Conservation (phyloP, 2,888 invertebrate genomes). For the Polyploca ridens region DNA sequence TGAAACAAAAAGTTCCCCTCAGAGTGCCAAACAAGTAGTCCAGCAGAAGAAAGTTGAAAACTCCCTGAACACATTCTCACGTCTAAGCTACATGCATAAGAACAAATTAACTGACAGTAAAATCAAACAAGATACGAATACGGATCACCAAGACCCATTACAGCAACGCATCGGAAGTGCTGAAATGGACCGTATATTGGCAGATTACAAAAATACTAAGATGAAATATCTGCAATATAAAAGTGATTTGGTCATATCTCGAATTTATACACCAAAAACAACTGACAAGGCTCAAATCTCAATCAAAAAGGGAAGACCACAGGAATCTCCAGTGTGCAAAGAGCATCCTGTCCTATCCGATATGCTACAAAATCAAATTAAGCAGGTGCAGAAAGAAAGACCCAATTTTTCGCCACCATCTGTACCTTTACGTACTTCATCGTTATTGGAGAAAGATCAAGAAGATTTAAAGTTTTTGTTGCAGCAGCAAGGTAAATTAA, state of each 20-base stretch:
- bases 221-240: constrained; percentile 21
- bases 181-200: constrained; percentile 26
- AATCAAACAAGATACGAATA: constrained; percentile 34
- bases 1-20: constrained; percentile 42
- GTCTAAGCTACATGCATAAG: constrained; percentile 74
- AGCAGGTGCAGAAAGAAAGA: background rate
- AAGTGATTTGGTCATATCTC: constrained; percentile 20
- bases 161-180: constrained; percentile 19
- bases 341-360: constrained; percentile 27
- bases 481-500: constrained; percentile 58
- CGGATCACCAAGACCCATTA: background rate
- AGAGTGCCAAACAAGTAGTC: constrained; percentile 58
- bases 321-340: constrained; percentile 5
- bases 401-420: background rate
- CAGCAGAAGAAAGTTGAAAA: constrained; percentile 60
- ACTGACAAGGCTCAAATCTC: constrained; percentile 14
- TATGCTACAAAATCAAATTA: constrained; percentile 22
- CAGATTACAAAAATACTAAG: constrained; percentile 29
- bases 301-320: constrained; percentile 18
- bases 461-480: constrained; percentile 59
- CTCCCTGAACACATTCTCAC: constrained; percentile 71
- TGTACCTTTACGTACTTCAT: constrained; percentile 2
- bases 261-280: constrained; percentile 13
- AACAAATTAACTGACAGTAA: constrained; percentile 62
- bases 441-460: constrained; percentile 58